phyloP scores from a whole-genome alignment of 1,140 invertebrate genomes.

The Drosophila triauraria region DNA sequence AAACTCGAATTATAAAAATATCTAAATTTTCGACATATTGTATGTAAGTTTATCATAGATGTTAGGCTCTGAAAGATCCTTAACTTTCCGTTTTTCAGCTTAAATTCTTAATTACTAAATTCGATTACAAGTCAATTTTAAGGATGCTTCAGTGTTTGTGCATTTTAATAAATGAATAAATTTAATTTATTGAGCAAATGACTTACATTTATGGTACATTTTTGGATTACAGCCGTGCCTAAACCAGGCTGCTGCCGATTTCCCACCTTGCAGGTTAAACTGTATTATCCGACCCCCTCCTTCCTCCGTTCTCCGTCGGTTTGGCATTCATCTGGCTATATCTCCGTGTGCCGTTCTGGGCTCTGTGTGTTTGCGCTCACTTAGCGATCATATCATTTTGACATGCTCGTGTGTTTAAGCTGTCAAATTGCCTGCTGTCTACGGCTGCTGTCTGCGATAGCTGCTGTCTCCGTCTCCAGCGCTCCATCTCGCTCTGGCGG shows the following conservation, averaged over 20 bases:
- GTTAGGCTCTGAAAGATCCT: too few species aligned
- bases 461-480: constrained; percentile 24
- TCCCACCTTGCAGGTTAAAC: constrained; percentile 6
- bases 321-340: constrained; percentile 34
- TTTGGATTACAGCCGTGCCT: not conserved
- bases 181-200: not conserved
- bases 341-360: constrained; percentile 40
- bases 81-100: not conserved
- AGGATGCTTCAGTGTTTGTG: not conserved
- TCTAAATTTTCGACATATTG: too few species aligned
- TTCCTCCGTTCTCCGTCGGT: not conserved
- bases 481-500: constrained; percentile 22
- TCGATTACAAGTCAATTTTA: not conserved
- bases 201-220: too few species aligned
- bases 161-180: not conserved
- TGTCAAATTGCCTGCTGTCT: constrained; percentile 82
- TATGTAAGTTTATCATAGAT: too few species aligned
- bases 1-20: too few species aligned
- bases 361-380: constrained; percentile 71
- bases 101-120: not conserved
- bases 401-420: constrained; percentile 82
- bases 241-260: not conserved
- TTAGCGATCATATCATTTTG: constrained; percentile 84
- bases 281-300: constrained; percentile 2
- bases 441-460: constrained; percentile 62